phyloP scores from a whole-genome alignment of 2,113 vertebrate genomes.

The Hepsetus odoe region DNA sequence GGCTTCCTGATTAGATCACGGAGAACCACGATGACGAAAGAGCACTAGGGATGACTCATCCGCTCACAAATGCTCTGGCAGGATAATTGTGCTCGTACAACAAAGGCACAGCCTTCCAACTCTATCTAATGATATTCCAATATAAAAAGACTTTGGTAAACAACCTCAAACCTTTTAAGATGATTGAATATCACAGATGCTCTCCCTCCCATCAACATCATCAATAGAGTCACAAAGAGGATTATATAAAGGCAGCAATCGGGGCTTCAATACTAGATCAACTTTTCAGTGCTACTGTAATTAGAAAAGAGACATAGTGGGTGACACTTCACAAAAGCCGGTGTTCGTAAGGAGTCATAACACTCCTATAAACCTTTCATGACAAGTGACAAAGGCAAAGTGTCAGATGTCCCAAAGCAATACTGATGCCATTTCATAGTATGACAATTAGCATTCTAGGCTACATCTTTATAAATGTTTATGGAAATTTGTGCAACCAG shows the following conservation, averaged over 20 bases:
- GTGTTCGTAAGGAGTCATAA: too few relatives aligned
- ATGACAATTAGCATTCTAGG: too few relatives aligned
- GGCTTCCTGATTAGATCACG: slow-evolving; percentile 77
- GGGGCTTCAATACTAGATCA: not conserved
- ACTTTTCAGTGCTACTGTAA: not conserved
- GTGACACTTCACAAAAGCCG: too few relatives aligned
- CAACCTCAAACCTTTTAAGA: slow-evolving; percentile 77
- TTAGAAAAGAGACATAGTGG: not conserved
- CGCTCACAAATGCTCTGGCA: slow-evolving; percentile 66
- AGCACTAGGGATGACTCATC: slow-evolving; percentile 70
- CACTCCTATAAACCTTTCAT: too few relatives aligned
- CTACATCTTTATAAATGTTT: too few relatives aligned
- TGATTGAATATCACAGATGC: slow-evolving; percentile 75
- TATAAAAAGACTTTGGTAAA: slow-evolving; percentile 75
- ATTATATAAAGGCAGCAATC: not conserved
- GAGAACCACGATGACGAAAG: slow-evolving; percentile 66
- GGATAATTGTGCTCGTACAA: slow-evolving; percentile 72
- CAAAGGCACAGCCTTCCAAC: slow-evolving; percentile 62
- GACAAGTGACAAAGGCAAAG: too few relatives aligned
- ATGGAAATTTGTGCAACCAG: too few relatives aligned
- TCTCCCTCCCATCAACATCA: slow-evolving; percentile 28
- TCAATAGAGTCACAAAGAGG: slow-evolving; percentile 31
- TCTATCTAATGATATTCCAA: slow-evolving; percentile 76
- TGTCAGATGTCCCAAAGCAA: too few relatives aligned
- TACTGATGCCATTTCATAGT: too few relatives aligned